Evolutionary conservation across 2,888 invertebrate genomes (phyloP), one percentile per base, ranked within the genome.

Genomic region (Cepaea hortensis): DNA sequence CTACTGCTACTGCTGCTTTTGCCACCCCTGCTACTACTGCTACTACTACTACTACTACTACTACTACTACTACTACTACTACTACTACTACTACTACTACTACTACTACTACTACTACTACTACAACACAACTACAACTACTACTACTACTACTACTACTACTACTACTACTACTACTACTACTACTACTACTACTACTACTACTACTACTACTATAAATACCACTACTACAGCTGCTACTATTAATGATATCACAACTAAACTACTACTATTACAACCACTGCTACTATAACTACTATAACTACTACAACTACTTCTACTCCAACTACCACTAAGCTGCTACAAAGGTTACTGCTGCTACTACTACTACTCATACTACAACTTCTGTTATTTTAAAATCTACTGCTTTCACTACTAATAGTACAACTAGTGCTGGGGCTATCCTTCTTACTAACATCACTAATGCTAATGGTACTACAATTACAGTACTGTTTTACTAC

Each of bases 41-140:
- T 72, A 48, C 20, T 85, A 68, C 65, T 72, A 77, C 65, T 82
- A 82, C 70, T 82, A 82, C 48, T 82, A 82, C 70, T 82, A 82
- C 46, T 83, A 72, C 18, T 70, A 35, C 0, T 35, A 35, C 35
- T 1, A 35, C 35, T 35, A 35, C 35, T 35, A 35, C 35, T 35
- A 35, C 35, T 35, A 35, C 35, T 35, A 35, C 1, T 35, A 35
- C 35, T 1, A 35, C 35, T 1, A 35, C 35, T 35, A 1, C 35
- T 35, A 35, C 35, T 35, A 35, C 1, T 1, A 35, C 35, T 35
- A 35, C 35, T 35, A n/a, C 48, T 70, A 70, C 70, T 82, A 70
- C 50, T 68, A 82, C 48, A 46, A 7, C 70, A 3, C 50, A 46
- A 82, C 70, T 70, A 7, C 70, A 46, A 23, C 70, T 82, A 82